A percentile compares a stretch with the other conserved stretches of the same genome.
Evolutionary conservation across 2,113 vertebrate species (phyloP).

Genomic region (Ginglymostoma cirratum): DNA sequence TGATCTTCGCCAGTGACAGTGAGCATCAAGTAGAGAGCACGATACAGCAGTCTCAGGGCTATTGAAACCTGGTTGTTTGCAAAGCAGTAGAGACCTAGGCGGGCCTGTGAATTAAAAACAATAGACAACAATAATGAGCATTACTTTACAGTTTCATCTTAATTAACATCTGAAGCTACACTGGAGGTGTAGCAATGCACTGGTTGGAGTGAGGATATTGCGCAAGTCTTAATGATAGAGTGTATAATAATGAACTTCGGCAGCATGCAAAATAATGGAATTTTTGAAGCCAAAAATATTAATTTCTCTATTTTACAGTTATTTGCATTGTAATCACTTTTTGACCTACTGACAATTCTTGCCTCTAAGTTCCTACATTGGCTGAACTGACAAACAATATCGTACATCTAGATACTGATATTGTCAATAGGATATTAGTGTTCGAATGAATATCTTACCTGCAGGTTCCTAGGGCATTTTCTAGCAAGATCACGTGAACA

Average conservation of each 20-base stretch:
- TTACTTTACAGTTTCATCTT: background rate
- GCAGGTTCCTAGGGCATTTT: background rate
- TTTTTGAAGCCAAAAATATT: background rate
- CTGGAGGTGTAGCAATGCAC: background rate
- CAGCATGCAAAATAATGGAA: background rate
- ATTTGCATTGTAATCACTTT: background rate
- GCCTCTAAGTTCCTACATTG: background rate
- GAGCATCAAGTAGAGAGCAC: slow-evolving; percentile 61
- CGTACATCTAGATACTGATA: background rate
- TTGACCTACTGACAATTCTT: background rate
- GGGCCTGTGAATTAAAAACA: slow-evolving; percentile 47
- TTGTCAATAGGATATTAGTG: background rate
- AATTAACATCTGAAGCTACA: background rate
- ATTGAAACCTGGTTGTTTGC: slow-evolving; percentile 60
- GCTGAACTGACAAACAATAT: background rate
- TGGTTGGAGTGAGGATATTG: background rate
- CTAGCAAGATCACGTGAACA: background rate
- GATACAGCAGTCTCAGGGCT: slow-evolving; percentile 65
- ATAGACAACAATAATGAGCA: background rate
- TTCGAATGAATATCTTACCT: background rate
- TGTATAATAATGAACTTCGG: background rate
- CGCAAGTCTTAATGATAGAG: background rate
- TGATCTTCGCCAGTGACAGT: slow-evolving; percentile 66
- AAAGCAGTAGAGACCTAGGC: slow-evolving; percentile 59
- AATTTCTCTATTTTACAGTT: background rate